These are phyloP conservation scores for Melinopterus prodromus DNA, from an alignment of 2,888 invertebrate genomes.

Conservation along the genomic window DNA sequence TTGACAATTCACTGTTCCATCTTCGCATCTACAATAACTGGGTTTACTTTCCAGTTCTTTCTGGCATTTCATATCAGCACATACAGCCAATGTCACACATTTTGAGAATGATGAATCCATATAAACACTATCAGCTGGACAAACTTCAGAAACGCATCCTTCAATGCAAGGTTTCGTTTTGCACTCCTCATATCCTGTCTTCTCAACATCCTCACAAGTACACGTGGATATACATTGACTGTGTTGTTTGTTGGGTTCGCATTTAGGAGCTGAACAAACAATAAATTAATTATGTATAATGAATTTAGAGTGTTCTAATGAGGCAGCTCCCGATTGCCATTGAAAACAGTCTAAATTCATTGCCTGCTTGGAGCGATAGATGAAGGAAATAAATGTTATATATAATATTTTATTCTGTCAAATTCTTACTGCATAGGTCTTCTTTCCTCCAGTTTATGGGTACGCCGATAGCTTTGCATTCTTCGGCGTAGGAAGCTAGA, in stretches of 20 bases:
- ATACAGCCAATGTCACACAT: background rate
- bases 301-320: too few relatives aligned
- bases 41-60: background rate
- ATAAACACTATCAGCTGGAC: background rate
- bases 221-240: background rate
- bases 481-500: background rate
- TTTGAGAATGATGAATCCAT: background rate
- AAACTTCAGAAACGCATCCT: background rate
- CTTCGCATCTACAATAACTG: background rate
- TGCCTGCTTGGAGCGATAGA: too few relatives aligned
- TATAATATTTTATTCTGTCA: background rate
- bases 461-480: background rate
- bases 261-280: background rate
- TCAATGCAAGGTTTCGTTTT: background rate
- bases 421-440: background rate
- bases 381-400: too few relatives aligned
- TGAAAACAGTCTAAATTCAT: too few relatives aligned
- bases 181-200: background rate
- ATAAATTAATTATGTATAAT: background rate
- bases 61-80: background rate
- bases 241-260: background rate
- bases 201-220: background rate
- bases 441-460: slow-evolving; percentile 4
- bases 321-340: too few relatives aligned
- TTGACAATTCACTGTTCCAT: background rate